phyloP scores from a whole-genome alignment of 1,140 invertebrate species.

The Lordiphosa mommai region DNA sequence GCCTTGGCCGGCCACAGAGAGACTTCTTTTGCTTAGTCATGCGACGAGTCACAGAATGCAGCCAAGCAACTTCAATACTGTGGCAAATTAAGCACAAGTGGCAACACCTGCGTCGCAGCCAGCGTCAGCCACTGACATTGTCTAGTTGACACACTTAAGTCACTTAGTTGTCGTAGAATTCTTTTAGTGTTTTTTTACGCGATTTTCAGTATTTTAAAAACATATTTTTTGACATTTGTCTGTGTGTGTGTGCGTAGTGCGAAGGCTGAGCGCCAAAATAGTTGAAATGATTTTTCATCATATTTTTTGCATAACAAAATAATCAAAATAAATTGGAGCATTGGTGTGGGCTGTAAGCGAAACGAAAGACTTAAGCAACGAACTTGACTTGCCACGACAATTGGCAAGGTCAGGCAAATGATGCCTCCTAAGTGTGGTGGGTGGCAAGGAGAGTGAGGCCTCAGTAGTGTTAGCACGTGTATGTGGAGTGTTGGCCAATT shows the following conservation, averaged over 20 bases:
- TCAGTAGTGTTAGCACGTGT: too few relatives aligned
- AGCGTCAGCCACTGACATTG: conserved; percentile 53
- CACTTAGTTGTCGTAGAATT: conserved; percentile 60
- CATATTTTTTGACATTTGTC: conserved; percentile 54
- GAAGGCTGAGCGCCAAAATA: conserved; percentile 6
- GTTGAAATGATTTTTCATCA: conserved; percentile 5
- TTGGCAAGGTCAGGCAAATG: background rate
- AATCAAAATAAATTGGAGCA: conserved; percentile 39
- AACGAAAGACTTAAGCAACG: conserved; percentile 71
- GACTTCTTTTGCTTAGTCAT: conserved; percentile 74
- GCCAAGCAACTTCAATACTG: conserved; percentile 63
- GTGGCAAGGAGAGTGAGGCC: too few relatives aligned
- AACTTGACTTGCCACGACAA: conserved; percentile 38
- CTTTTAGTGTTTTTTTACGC: conserved; percentile 16
- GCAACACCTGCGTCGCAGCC: conserved; percentile 2
- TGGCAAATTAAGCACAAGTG: conserved; percentile 72
- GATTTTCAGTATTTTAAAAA: conserved; percentile 11
- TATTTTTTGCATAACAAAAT: conserved; percentile 21
- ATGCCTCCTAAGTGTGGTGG: conserved; percentile 8
- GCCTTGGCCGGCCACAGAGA: conserved; percentile 44
- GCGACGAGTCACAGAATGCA: conserved; percentile 59
- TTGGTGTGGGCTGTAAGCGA: conserved; percentile 35
- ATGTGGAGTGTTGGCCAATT: too few relatives aligned
- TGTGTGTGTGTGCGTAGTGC: conserved; percentile 41
- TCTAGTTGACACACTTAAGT: conserved; percentile 76